Evolutionary conservation across 2,888 invertebrate genomes (phyloP), one percentile per base, ranked within the genome.

Genomic region (Tolmerus cingulatus): DNA sequence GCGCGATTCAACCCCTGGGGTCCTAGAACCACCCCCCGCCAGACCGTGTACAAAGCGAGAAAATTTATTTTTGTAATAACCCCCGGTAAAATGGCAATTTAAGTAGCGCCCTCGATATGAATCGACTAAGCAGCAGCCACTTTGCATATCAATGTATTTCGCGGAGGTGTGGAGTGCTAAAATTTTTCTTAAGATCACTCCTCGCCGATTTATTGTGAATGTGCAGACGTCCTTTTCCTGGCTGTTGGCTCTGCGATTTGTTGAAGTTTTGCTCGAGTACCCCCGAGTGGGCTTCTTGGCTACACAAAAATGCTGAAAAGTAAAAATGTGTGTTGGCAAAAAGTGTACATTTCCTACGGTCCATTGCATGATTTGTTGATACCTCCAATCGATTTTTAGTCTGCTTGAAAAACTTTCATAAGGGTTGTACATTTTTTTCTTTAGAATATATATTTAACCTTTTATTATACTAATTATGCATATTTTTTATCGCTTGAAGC

Each of bases 121-220:
- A 85, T 85, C 85, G 85, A 51, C 85, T 85, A 85, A 74, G 27
- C 74, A 30, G 46, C 74, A 85, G 43, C 74, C 46, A 85, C 85
- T 85, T 85, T 85, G 85, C 85, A 85, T 85, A 85, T 85, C 74
- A 85, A 87, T 85, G 78, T 55, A 76, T 51, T 76, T 19, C 16
- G 27, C 37, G 46, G 81, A 78, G 81, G 76, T 74, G 55, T 34
- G 81, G 79, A 74, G 27, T 43, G 86, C 40, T 40, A 46, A 77
- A 27, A 85, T 34, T 74, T 85, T 85, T 85, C 74, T 74, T 85
- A 74, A 40, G 74, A 74, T 85, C 57, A 74, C 27, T 85, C n/a
- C 57, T 85, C 74, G 14, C 40, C 66, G 74, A 85, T 74, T 85
- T 74, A 74, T 85, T 76, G 40, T 76, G 34, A 34, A 37, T 76